Conservation (phyloP, 2,888 invertebrate genomes). For the Troilus luridus region DNA sequence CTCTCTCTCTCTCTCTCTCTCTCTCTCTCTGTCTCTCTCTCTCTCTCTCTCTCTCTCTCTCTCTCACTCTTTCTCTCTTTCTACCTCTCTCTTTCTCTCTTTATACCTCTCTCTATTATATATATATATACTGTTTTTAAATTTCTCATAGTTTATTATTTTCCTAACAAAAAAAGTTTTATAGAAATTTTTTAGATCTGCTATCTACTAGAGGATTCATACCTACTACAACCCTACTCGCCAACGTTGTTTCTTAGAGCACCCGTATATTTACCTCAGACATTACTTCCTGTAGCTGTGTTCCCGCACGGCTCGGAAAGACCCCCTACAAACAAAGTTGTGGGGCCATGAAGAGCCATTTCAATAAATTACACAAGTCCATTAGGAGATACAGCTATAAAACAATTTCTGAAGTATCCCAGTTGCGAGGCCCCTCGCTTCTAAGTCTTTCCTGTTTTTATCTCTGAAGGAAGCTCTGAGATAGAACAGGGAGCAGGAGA, state of each 20-base stretch:
- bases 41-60: too few relatives aligned
- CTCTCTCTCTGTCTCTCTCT: too few relatives aligned
- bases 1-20: too few relatives aligned
- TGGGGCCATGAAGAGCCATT: neutral
- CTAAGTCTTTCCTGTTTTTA: constrained; percentile 11
- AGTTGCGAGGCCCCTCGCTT: neutral
- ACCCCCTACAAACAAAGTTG: neutral
- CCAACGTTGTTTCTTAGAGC: neutral
- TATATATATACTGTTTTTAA: too few relatives aligned
- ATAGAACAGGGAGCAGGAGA: neutral
- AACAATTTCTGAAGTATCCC: neutral
- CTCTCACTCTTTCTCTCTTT: too few relatives aligned
- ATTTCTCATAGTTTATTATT: too few relatives aligned
- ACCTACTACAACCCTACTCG: too few relatives aligned
- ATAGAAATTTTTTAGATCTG: too few relatives aligned
- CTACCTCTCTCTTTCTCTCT: too few relatives aligned
- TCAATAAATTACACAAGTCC: constrained; percentile 21
- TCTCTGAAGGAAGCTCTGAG: neutral
- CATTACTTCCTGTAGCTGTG: neutral
- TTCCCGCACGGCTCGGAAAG: neutral
- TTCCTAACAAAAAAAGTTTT: too few relatives aligned
- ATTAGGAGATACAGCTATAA: constrained; percentile 21
- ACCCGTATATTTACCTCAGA: neutral
- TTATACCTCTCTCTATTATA: too few relatives aligned
- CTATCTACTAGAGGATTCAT: too few relatives aligned